Percentiles rank a stretch among this genome's conserved stretches.
These are phyloP conservation scores for Remorina albescens DNA, from an alignment of 2,797 vertebrate genomes.

Conservation along the genomic window DNA sequence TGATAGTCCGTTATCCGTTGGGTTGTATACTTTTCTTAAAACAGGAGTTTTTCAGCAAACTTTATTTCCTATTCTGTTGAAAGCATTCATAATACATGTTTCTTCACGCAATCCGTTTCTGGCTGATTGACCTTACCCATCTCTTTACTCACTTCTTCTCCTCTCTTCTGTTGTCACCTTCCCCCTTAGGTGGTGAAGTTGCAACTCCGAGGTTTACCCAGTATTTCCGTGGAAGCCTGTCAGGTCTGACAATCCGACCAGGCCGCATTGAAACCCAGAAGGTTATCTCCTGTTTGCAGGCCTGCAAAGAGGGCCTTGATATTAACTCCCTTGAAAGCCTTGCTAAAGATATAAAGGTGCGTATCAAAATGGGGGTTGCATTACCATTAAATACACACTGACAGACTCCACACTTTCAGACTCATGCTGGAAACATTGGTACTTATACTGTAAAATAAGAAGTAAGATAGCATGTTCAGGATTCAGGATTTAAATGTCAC, in stretches of 20 bases:
- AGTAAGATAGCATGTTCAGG: not conserved
- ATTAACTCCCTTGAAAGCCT: conserved; percentile 96
- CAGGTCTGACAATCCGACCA: conserved; percentile 93
- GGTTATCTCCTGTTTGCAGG: conserved; percentile 97
- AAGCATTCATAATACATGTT: conserved; percentile 36
- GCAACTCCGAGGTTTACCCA: conserved; percentile 95
- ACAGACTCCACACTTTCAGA: conserved; percentile 5
- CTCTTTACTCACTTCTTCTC: not conserved
- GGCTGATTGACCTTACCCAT: not conserved
- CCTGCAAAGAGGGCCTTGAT: conserved; percentile 98
- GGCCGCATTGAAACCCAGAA: conserved; percentile 97
- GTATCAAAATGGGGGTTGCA: conserved; percentile 36
- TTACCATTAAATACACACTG: not conserved
- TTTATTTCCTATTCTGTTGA: conserved; percentile 15
- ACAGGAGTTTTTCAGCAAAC: conserved; percentile 31
- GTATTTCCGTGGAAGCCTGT: conserved; percentile 95
- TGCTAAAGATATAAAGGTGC: conserved; percentile 95
- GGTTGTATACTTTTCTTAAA: conserved; percentile 35
- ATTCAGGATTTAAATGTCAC: not conserved
- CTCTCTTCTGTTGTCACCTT: not conserved
- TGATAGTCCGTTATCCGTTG: conserved; percentile 4
- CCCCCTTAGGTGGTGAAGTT: conserved; percentile 91
- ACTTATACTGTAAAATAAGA: not conserved
- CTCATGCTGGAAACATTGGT: not conserved
- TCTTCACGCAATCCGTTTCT: conserved; percentile 3